Evolutionary conservation across 2,888 invertebrate genomes (phyloP).

Genomic region (Allacma fusca): DNA sequence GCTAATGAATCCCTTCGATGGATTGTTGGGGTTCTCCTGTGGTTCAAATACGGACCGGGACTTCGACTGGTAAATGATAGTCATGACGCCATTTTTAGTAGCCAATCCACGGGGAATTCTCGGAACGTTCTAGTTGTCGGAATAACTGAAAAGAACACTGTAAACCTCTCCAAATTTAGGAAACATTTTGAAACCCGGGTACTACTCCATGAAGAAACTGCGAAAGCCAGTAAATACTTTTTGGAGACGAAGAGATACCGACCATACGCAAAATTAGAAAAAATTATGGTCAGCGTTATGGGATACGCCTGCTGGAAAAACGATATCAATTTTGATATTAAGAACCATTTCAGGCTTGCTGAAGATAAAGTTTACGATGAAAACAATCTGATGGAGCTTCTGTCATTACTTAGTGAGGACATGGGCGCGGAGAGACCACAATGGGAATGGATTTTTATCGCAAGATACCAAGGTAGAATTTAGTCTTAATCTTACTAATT

Average conservation of each 20-base stretch:
- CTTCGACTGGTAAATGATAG: constrained; percentile 35
- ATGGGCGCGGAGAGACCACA: constrained; percentile 57
- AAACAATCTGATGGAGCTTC: constrained; percentile 44
- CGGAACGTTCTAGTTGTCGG: constrained; percentile 31
- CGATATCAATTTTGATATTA: constrained; percentile 52
- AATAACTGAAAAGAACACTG: neutral
- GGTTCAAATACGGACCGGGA: constrained; percentile 24
- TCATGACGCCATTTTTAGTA: constrained; percentile 32
- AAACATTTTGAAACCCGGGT: constrained; percentile 39
- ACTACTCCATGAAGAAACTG: constrained; percentile 37
- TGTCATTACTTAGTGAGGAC: constrained; percentile 49
- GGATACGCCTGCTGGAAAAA: constrained; percentile 55
- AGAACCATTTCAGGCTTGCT: constrained; percentile 49
- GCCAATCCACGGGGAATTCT: constrained; percentile 16
- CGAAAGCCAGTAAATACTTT: too few relatives aligned
- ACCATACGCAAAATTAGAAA: constrained; percentile 55
- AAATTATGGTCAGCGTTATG: constrained; percentile 47
- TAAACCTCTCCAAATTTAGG: constrained; percentile 13
- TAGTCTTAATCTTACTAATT: too few relatives aligned
- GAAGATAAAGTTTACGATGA: constrained; percentile 41
- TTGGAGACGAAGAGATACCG: constrained; percentile 2
- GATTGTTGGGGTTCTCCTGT: neutral
- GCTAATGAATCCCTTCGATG: constrained; percentile 35
- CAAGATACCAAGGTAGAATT: constrained; percentile 50
- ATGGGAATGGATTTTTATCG: constrained; percentile 58